Conservation (phyloP, 2,113 vertebrate genomes). For the Prunella himalayana region DNA sequence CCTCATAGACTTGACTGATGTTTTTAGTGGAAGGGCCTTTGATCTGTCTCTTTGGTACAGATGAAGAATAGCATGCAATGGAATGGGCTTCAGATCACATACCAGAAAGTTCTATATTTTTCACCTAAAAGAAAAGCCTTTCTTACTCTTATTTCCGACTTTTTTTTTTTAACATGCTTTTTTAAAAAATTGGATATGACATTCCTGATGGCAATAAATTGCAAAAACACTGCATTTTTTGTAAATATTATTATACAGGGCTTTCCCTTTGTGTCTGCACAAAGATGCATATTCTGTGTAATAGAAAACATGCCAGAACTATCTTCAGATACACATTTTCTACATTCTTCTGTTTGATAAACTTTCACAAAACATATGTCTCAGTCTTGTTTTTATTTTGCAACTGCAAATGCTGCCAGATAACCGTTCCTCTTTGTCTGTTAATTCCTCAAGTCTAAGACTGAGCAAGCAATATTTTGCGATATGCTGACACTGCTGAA, state of each 20-base stretch:
- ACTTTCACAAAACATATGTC: neutral
- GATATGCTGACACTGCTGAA: neutral
- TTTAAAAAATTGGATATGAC: neutral
- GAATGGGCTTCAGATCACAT: neutral
- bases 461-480: neutral
- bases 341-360: neutral
- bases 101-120: neutral
- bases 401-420: neutral
- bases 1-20: neutral
- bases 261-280: neutral
- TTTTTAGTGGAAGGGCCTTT: neutral
- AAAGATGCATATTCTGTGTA: neutral
- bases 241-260: neutral
- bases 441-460: neutral
- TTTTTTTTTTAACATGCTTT: neutral
- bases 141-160: neutral
- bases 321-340: neutral
- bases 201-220: neutral
- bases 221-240: neutral
- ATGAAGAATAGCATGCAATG: neutral
- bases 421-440: neutral
- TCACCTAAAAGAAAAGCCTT: neutral
- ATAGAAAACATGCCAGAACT: neutral
- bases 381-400: neutral
- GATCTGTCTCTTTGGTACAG: neutral